phyloP scores from a whole-genome alignment of 1,140 invertebrate genomes.

The Zaprionus nigranus region DNA sequence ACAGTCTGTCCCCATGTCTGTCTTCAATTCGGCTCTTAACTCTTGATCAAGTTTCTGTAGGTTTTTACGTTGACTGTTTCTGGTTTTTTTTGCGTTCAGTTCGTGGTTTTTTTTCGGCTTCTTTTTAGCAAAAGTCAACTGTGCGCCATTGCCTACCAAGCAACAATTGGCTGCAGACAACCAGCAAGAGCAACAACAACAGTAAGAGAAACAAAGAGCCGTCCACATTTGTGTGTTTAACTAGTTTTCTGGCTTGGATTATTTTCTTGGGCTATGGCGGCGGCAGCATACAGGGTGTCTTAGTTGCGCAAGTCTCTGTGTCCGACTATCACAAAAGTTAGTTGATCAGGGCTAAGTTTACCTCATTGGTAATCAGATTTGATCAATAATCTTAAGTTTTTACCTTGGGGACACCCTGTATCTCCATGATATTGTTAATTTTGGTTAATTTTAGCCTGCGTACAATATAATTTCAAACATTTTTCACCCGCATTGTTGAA shows the following conservation, averaged over 20 bases:
- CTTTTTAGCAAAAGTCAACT: conserved; percentile 75
- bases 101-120: conserved; percentile 27
- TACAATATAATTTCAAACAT: conserved; percentile 77
- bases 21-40: conserved; percentile 61
- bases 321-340: background rate
- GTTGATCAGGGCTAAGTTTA: background rate
- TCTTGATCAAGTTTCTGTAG: conserved; percentile 76
- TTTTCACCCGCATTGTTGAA: conserved; percentile 82
- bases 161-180: conserved; percentile 63
- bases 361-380: background rate
- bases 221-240: conserved; percentile 62
- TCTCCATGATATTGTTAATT: conserved; percentile 41
- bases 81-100: conserved; percentile 50
- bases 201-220: conserved; percentile 48
- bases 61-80: conserved; percentile 63
- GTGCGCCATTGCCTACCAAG: conserved; percentile 47
- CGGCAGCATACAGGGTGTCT: conserved; percentile 35
- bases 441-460: conserved; percentile 69
- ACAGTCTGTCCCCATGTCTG: conserved; percentile 3
- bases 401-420: conserved; percentile 50
- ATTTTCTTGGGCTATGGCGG: conserved; percentile 35
- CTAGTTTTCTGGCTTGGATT: conserved; percentile 62
- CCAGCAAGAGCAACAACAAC: background rate
- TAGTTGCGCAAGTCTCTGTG: background rate
- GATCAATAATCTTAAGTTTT: background rate